phyloP scores from a whole-genome alignment of 2,113 vertebrate genomes.

The Bufo gargarizans region DNA sequence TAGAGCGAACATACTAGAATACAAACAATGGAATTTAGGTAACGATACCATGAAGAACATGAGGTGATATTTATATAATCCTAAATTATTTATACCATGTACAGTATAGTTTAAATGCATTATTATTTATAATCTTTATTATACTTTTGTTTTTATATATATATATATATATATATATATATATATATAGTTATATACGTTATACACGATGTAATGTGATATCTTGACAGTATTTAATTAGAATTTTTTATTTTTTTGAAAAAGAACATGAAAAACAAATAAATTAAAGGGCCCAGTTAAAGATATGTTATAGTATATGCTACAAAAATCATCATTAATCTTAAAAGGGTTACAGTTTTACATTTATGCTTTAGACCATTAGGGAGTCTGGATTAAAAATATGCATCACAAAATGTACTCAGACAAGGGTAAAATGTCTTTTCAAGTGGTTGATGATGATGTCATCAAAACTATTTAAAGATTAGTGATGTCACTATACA shows the following conservation, averaged over 20 bases:
- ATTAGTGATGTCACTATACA: background rate
- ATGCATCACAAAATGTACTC: no score
- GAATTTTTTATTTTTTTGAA: background rate
- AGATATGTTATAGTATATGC: no score
- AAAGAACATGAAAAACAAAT: background rate
- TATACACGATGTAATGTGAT: background rate
- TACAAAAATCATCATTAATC: no score
- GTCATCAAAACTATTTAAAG: background rate
- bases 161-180: background rate
- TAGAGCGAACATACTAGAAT: background rate
- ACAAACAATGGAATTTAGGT: background rate
- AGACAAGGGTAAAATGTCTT: no score
- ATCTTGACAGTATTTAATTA: background rate
- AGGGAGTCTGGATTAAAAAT: no score
- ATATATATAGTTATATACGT: background rate
- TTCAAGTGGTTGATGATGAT: background rate
- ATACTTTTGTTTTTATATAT: background rate
- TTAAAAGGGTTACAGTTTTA: no score
- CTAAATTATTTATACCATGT: background rate
- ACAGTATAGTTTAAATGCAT: background rate
- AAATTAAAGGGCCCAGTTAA: no score
- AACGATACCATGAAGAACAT: background rate
- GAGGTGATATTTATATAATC: background rate
- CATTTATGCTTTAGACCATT: no score
- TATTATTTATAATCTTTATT: background rate